phyloP scores from a whole-genome alignment of 2,797 vertebrate species.

The Arctocebus calabarensis region DNA sequence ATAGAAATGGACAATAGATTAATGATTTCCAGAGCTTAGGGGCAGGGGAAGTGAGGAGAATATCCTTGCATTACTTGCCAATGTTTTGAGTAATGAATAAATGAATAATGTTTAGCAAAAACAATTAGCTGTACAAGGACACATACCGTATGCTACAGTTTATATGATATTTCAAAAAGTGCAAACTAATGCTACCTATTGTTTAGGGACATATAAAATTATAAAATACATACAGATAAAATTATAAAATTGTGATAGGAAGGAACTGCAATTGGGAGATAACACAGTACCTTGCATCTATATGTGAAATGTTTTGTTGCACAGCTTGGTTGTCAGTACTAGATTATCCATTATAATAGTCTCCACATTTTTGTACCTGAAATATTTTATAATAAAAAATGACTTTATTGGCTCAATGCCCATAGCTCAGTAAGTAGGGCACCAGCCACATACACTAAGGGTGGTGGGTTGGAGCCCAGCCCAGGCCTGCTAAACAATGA shows the following conservation, averaged over 20 bases:
- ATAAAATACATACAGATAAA: not conserved
- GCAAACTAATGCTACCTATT: not conserved
- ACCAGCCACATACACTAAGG: no score
- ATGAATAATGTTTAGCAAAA: slow-evolving; percentile 16
- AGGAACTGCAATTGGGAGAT: not conserved
- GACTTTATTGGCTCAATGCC: not conserved
- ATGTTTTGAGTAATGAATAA: not conserved
- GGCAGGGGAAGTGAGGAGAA: not conserved
- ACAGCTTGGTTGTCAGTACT: not conserved
- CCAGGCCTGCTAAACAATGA: no score
- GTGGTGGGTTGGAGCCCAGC: no score
- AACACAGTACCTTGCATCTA: not conserved
- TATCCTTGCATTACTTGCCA: not conserved
- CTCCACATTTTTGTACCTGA: not conserved
- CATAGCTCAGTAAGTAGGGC: no score
- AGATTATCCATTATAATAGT: not conserved
- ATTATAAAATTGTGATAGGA: not conserved
- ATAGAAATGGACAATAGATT: not conserved
- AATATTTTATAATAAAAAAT: not conserved
- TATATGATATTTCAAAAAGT: not conserved
- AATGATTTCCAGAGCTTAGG: not conserved
- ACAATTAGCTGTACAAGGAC: not conserved
- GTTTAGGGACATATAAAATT: not conserved
- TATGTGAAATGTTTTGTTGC: not conserved
- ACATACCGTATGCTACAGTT: not conserved